Evolutionary conservation across 1,140 invertebrate species (phyloP), one percentile per base, ranked within the genome.

Genomic region (Yoshiicerus persimilis): DNA sequence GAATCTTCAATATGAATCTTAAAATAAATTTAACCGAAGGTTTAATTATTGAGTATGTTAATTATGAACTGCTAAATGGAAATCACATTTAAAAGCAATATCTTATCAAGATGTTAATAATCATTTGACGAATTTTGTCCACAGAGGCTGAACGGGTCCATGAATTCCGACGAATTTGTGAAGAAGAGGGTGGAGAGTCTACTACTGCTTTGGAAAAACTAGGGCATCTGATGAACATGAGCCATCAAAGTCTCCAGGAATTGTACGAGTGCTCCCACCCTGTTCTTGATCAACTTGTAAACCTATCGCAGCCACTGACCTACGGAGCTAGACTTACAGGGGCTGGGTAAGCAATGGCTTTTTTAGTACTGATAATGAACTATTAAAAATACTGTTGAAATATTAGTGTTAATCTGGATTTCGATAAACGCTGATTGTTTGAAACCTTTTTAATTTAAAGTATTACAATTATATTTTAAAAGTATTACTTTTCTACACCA

Each of bases 181-280:
- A 95, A 91, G 95, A 95, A 6, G 91, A 91, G 23, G 92, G 94
- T 86, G 96, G 92, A 47, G 91, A 93, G 39, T 83, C 93, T 89
- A 91, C 91, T 89, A 91, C n/a, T 86, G 93, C 93, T 87, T 90
- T 96, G 2, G 87, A 93, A 30, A 93, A 93, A 47, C 93, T 99
- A 62, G 98, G 98, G 11, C 92, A 93, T 80, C 93, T 99, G 6
- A 99, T 99, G 98, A 95, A 95, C 36, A 94, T 95, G 77, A 99
- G 97, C 92, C 98, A 99, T 92, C 92, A 93, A 1, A 99, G 97
- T 92, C 95, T 99, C 34, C 93, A 95, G 85, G 94, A 96, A 80
- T 92, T 97, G 0, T 99, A 99, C 92, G 97, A 99, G 92, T 99
- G 98, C 92, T 99, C 97, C 85, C 98, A 99, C 94, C 94, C 95